Conservation (phyloP, 2,888 invertebrate species). For the Siphlonurus alternatus region DNA sequence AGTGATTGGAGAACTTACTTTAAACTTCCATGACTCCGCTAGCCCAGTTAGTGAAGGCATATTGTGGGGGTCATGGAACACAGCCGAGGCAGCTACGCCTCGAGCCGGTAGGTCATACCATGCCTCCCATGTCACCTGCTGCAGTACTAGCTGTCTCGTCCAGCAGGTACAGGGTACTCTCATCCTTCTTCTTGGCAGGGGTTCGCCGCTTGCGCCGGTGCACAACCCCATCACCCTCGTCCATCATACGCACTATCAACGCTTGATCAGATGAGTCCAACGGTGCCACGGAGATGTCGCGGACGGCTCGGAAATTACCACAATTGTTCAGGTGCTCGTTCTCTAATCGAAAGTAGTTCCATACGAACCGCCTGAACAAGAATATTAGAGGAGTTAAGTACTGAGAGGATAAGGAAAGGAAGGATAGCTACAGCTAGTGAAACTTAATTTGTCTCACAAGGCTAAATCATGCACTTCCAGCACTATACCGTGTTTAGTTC, state of each 20-base stretch:
- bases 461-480: no score
- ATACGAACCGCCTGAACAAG: constrained; percentile 88
- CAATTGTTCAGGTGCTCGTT: constrained; percentile 99
- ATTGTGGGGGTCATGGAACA: no score
- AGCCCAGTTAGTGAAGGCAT: no score
- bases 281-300: constrained; percentile 93
- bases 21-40: no score
- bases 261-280: constrained; percentile 86
- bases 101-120: background rate
- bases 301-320: constrained; percentile 93
- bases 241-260: constrained; percentile 87
- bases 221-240: constrained; percentile 72
- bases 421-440: no score
- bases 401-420: no score
- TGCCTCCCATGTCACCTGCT: background rate
- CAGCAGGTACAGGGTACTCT: constrained; percentile 12
- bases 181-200: constrained; percentile 16
- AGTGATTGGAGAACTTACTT: no score
- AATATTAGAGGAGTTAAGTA: no score
- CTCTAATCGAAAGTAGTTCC: constrained; percentile 99
- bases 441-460: no score
- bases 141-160: background rate
- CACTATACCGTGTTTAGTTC: no score
- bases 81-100: background rate
- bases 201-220: constrained; percentile 32